Percentiles rank a stretch among this genome's conserved stretches.
These are phyloP conservation scores for Sinocyclocheilus anshuiensis DNA, from an alignment of 2,113 vertebrate genomes.

Conservation along the genomic window DNA sequence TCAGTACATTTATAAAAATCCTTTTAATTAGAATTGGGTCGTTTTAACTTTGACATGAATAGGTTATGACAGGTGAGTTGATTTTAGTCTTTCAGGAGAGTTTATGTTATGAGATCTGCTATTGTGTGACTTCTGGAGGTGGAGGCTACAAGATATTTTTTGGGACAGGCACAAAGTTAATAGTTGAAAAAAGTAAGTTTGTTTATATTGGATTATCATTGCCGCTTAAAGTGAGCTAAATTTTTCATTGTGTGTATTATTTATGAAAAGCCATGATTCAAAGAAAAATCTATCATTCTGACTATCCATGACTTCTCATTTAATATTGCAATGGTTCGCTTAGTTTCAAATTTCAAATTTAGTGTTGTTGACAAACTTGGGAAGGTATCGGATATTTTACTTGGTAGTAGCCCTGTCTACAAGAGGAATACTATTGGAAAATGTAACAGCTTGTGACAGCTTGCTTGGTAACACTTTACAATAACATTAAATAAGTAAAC, in stretches of 20 bases:
- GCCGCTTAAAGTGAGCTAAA: neutral
- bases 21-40: neutral
- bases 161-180: constrained; percentile 15
- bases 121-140: constrained; percentile 53
- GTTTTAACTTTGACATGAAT: neutral
- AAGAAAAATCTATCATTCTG: neutral
- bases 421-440: neutral
- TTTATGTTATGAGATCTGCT: constrained; percentile 20
- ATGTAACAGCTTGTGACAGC: neutral
- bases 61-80: neutral
- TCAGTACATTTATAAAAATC: neutral
- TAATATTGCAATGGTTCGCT: neutral
- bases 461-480: neutral
- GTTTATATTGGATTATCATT: neutral
- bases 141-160: constrained; percentile 3
- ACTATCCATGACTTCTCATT: neutral
- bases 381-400: neutral
- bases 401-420: neutral
- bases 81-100: neutral
- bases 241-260: neutral
- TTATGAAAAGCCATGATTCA: neutral
- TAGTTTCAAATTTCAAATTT: neutral
- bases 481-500: neutral
- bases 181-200: constrained; percentile 21
- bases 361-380: neutral